phyloP scores from a whole-genome alignment of 2,113 vertebrate species.

The Onychostruthus taczanowskii region DNA sequence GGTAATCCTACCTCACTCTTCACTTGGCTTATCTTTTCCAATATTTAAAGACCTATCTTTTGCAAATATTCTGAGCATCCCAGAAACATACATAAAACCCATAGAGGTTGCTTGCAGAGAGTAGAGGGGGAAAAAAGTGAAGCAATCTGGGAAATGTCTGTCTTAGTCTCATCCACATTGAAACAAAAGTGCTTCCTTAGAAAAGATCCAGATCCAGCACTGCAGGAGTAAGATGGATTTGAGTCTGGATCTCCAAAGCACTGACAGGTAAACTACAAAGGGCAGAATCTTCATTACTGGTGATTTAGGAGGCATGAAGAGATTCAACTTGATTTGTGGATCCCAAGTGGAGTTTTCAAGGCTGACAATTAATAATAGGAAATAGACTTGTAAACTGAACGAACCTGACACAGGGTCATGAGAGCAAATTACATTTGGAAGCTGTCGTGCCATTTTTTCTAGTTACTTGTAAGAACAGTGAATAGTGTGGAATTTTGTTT shows the following conservation, averaged over 20 bases:
- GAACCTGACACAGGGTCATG: slow-evolving; percentile 45
- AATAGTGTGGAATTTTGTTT: not conserved
- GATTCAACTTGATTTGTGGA: slow-evolving; percentile 18
- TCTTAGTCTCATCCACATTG: not conserved
- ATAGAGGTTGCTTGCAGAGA: not conserved
- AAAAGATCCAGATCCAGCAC: not conserved
- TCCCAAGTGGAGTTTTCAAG: slow-evolving; percentile 38
- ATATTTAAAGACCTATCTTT: not conserved
- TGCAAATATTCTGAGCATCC: not conserved
- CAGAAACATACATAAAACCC: not conserved
- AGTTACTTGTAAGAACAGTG: not conserved
- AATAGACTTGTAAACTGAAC: slow-evolving; percentile 43
- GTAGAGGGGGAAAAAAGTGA: not conserved
- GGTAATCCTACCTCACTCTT: not conserved
- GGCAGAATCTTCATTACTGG: slow-evolving; percentile 25
- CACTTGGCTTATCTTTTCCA: not conserved
- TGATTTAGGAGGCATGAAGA: slow-evolving; percentile 35
- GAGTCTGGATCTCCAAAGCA: slow-evolving; percentile 4
- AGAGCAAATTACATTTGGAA: slow-evolving; percentile 61
- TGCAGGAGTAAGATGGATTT: not conserved
- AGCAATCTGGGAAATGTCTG: not conserved
- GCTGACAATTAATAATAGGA: slow-evolving; percentile 40
- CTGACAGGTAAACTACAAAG: not conserved
- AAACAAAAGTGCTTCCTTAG: not conserved
- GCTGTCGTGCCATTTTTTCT: slow-evolving; percentile 50